Evolutionary conservation across 2,797 vertebrate genomes (phyloP), one percentile per base, ranked within the genome.

Genomic region (Falco biarmicus): DNA sequence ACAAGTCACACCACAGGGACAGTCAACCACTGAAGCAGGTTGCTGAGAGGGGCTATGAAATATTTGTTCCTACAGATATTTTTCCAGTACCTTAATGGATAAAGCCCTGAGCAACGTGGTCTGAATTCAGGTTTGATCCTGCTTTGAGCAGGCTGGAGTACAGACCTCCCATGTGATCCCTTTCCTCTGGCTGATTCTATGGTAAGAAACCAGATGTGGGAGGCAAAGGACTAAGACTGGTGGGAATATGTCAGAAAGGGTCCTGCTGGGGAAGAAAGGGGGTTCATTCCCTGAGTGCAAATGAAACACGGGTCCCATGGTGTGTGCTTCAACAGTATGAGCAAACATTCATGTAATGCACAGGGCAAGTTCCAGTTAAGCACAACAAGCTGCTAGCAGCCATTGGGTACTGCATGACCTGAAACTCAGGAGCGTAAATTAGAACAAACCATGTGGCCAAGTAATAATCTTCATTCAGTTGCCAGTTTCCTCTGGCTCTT

Each of bases 361-460:
- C 34, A 34, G n/a, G 28, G 25, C 56, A 69, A 16, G n/a, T 71
- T 93, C 71, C 68, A 87, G 50, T 77, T 50, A 83, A 85, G 78
- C 89, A 83, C 89, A 93, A 75, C 87, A 95, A 84, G 90, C n/a
- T 87, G 34, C 84, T 56, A 47, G 59, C 66, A 77, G 59, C 89
- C 74, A 47, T 79, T 5, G 11, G 19, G 28, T 64, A 70, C n/a
- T 21, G 51, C 25, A 15, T 32, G 68, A 68, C 60, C 28, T 8
- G 13, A 80, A 90, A 53, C 20, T 31, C 64, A 37, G 31, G 68
- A 74, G 71, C 83, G 68, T 54, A 85, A 94, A 96, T 87, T 89
- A 84, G 87, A 94, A 89, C 71, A 83, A 92, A 77, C 53, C n/a
- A 53, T 60, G 63, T 64, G 59, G 56, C 51, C 74, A 66, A 56